Conservation (phyloP, 2,113 vertebrate genomes). For the Merops nubicus region DNA sequence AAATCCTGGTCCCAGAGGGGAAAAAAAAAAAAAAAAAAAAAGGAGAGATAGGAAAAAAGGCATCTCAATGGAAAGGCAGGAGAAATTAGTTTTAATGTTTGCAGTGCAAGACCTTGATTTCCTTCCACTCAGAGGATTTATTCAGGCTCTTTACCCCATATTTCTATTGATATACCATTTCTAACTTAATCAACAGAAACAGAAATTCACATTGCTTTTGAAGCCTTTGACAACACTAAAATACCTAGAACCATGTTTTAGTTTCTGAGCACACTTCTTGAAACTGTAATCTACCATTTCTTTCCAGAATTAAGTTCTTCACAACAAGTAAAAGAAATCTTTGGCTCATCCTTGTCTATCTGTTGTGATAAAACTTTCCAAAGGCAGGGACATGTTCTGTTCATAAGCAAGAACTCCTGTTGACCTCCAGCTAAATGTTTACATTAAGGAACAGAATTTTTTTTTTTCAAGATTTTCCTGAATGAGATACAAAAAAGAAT, state of each 20-base stretch:
- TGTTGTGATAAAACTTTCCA: neutral
- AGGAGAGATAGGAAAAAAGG: neutral
- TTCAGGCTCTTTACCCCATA: neutral
- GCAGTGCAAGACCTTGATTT: neutral
- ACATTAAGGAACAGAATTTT: neutral
- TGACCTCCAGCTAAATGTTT: neutral
- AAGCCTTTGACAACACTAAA: neutral
- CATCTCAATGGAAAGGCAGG: neutral
- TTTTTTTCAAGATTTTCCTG: neutral
- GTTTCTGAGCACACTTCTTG: neutral
- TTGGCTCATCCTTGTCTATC: neutral
- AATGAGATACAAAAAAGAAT: neutral
- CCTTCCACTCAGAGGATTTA: neutral
- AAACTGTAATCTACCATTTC: neutral
- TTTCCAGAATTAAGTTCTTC: neutral
- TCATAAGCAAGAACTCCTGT: neutral
- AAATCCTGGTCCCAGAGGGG: neutral
- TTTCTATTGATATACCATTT: neutral
- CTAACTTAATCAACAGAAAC: neutral
- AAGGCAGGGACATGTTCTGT: neutral
- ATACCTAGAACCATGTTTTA: neutral
- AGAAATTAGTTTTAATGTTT: neutral
- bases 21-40: neutral
- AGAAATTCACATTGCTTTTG: neutral
- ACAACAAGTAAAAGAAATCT: neutral